Conservation (phyloP, 2,113 vertebrate genomes). For the Odobenus rosmarus region DNA sequence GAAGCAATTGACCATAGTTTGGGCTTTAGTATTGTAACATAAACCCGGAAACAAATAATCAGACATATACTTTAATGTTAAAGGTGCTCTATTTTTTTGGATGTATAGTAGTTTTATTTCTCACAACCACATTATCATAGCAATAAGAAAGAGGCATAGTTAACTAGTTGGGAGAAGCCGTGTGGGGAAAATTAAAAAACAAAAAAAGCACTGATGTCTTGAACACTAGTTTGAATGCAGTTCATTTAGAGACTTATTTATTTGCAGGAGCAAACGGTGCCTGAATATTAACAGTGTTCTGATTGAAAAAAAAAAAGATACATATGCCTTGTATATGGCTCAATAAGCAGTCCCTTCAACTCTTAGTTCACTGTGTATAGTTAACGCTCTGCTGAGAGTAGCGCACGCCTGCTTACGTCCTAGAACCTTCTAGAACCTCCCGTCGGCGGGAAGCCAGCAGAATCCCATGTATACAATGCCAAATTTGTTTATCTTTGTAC, state of each 20-base stretch:
- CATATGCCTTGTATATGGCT: slow-evolving; percentile 94
- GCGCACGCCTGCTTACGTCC: slow-evolving; percentile 77
- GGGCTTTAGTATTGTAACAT: slow-evolving; percentile 88
- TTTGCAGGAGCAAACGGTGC: slow-evolving; percentile 94
- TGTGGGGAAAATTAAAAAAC: slow-evolving; percentile 78
- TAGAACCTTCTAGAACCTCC: slow-evolving; percentile 33
- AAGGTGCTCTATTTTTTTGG: slow-evolving; percentile 94
- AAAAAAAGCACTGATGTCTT: slow-evolving; percentile 88
- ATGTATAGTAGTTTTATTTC: slow-evolving; percentile 92
- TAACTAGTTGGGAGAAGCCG: slow-evolving; percentile 86
- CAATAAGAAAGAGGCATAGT: slow-evolving; percentile 93
- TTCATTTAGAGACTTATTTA: slow-evolving; percentile 92
- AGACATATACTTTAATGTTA: slow-evolving; percentile 91
- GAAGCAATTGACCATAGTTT: slow-evolving; percentile 81
- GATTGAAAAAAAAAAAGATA: slow-evolving; percentile 81
- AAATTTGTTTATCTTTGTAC: slow-evolving; percentile 95
- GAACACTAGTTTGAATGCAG: slow-evolving; percentile 87
- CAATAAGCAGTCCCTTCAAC: slow-evolving; percentile 84
- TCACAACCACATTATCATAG: slow-evolving; percentile 93
- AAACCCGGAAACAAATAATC: slow-evolving; percentile 82
- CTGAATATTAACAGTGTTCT: slow-evolving; percentile 93
- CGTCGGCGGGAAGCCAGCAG: slow-evolving; percentile 84
- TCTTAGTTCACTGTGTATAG: slow-evolving; percentile 84
- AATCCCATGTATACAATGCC: slow-evolving; percentile 90
- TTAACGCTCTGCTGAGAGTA: slow-evolving; percentile 84